Base-by-base conservation (phyloP, 2,888 invertebrate species). In the Polymixis lichenea region DNA sequence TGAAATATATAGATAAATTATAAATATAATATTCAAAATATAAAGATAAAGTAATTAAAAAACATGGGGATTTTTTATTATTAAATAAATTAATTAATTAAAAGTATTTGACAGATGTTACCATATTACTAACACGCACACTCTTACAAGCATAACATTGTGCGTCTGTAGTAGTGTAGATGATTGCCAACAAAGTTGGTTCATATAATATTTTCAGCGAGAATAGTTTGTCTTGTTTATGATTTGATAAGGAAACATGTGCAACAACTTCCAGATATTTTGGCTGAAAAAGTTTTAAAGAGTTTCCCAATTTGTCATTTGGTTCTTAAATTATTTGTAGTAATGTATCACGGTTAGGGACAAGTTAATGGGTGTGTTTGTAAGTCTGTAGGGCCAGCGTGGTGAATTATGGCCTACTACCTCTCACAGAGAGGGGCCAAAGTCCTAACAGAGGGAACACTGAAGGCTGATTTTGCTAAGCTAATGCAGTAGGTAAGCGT, bases 181-280 rank as follows among this genome's bases (percentile, higher is more conserved):
- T 58, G 79, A 74, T 67, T 68, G 58, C 74, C 80, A 74, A 64
- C 58, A 56, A 79, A 70, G 46, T 65, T 22, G 9, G 17, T 58
- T 46, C 51, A 68, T 74, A 74, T 80, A 80, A 74, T 80, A 80
- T 80, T 55, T 80, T 64, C 38, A 58, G 28, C 15, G 11, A 43
- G 13, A n/a, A 17, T 43, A 53, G 28, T 65, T 38, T 55, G 68
- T 69, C 9, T 3, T 46, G 53, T 68, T 75, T 69, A 79, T 79
- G 65, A 75, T 79, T 80, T 75, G 78, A 68, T 74, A 79, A 74
- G 73, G 9, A 51, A 56, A 68, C 64, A 80, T n/a, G 67, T 49
- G 77, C n/a, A 73, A 56, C 64, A 43, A 28, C 51, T 49, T 77
- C 38, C 38, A 25, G 38, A 78, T 38, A 62, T 77, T 77, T 62